These are phyloP conservation scores for Malachius bipustulatus DNA, from an alignment of 2,888 invertebrate species.

Conservation along the genomic window DNA sequence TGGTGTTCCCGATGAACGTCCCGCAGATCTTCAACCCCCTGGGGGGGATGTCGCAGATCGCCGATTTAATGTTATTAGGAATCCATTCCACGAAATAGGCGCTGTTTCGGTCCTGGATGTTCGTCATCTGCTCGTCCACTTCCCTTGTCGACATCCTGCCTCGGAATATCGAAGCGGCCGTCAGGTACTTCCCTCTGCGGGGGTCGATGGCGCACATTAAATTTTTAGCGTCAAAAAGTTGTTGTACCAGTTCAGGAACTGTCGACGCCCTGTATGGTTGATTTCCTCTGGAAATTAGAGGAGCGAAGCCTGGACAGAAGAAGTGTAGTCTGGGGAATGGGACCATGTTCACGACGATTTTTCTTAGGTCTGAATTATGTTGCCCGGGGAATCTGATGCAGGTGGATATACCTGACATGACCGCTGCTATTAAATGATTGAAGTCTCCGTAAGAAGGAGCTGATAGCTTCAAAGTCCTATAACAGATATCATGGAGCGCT, in stretches of 20 bases:
- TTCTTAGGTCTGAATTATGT: constrained; percentile 53
- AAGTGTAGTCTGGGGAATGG: constrained; percentile 56
- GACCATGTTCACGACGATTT: constrained; percentile 50
- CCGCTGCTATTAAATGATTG: constrained; percentile 43
- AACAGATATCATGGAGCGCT: constrained; percentile 52
- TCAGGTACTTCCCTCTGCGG: constrained; percentile 63
- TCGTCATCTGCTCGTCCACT: constrained; percentile 49
- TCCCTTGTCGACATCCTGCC: constrained; percentile 57
- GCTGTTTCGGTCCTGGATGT: constrained; percentile 55
- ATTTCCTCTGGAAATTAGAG: constrained; percentile 44
- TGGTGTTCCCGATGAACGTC: constrained; percentile 53
- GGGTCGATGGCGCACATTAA: constrained; percentile 88
- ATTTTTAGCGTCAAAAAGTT: constrained; percentile 75
- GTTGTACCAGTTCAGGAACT: constrained; percentile 65
- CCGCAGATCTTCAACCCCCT: constrained; percentile 55
- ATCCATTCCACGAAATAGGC: constrained; percentile 58
- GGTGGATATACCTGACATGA: constrained; percentile 49
- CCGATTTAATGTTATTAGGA: constrained; percentile 60
- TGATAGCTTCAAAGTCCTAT: constrained; percentile 45
- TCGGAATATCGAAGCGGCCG: constrained; percentile 70
- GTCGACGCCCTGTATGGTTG: constrained; percentile 63
- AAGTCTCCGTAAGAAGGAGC: constrained; percentile 47
- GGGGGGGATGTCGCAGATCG: constrained; percentile 59
- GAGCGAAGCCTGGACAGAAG: constrained; percentile 55
- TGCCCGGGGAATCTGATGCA: constrained; percentile 59